Percentiles rank a stretch among this genome's conserved stretches.
Conservation (phyloP, 2,113 vertebrate species). For the Anhinga rufa region DNA sequence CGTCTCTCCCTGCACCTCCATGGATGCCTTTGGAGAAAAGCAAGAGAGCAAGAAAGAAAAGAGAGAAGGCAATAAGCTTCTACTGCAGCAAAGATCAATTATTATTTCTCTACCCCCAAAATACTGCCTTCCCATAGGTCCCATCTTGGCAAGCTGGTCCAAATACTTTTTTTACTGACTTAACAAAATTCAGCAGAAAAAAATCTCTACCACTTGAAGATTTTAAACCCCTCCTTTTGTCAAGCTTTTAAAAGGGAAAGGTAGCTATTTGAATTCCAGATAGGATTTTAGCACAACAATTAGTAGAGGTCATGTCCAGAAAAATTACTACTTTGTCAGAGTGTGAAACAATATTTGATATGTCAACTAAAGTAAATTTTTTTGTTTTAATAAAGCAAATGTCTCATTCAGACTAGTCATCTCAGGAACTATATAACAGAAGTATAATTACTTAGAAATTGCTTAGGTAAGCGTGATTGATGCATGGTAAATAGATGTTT, state of each 20-base stretch:
- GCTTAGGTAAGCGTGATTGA: slow-evolving; percentile 83
- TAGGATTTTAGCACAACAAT: slow-evolving; percentile 16
- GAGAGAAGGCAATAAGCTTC: not conserved
- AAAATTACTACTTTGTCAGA: not conserved
- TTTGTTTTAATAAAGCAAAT: not conserved
- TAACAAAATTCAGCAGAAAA: not conserved
- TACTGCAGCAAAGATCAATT: not conserved
- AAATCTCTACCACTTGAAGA: not conserved
- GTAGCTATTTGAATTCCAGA: not conserved
- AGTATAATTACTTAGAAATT: slow-evolving; percentile 80
- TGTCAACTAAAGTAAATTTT: not conserved
- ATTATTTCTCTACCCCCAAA: not conserved
- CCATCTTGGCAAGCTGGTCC: not conserved
- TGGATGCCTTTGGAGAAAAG: not conserved
- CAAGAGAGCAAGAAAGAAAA: not conserved
- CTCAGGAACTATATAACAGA: slow-evolving; percentile 1
- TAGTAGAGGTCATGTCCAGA: not conserved
- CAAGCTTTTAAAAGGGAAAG: not conserved
- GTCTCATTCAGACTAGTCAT: not conserved
- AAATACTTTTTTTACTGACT: not conserved
- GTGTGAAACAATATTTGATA: not conserved
- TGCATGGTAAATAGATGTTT: slow-evolving; percentile 79
- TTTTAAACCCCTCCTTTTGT: not conserved
- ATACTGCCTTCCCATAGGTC: not conserved
- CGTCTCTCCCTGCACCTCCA: not conserved